These are phyloP conservation scores for Gadopsis bispinosus DNA, from an alignment of 2,797 vertebrate species.

Conservation along the genomic window DNA sequence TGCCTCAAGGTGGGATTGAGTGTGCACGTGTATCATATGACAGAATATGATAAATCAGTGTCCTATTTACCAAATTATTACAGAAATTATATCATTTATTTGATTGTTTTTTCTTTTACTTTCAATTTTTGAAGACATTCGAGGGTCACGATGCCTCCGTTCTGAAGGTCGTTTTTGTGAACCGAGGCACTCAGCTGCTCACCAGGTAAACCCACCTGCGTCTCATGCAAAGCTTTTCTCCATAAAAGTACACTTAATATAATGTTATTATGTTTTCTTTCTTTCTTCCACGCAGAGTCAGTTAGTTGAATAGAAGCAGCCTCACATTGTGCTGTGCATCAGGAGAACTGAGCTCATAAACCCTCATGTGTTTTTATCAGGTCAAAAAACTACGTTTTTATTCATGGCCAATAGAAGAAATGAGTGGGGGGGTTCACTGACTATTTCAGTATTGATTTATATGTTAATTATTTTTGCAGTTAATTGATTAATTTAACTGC, in stretches of 20 bases:
- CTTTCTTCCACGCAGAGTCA: not conserved
- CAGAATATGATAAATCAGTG: not conserved
- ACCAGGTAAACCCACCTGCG: conserved; percentile 85
- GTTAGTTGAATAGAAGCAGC: not conserved
- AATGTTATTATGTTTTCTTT: not conserved
- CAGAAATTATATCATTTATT: not conserved
- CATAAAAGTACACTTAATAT: not conserved
- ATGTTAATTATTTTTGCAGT: not conserved
- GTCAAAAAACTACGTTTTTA: no score
- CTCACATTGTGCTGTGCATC: not conserved
- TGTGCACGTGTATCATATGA: not conserved
- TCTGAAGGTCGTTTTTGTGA: conserved; percentile 93
- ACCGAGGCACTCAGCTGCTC: conserved; percentile 92
- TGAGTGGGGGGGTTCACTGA: no score
- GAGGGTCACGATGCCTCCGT: conserved; percentile 97
- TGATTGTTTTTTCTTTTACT: not conserved
- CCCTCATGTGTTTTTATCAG: no score
- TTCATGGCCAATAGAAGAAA: no score
- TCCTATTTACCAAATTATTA: not conserved
- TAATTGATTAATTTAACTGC: no score
- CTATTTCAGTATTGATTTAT: not conserved
- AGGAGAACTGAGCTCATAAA: not conserved
- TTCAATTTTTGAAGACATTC: conserved; percentile 87
- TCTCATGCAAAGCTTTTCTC: not conserved
- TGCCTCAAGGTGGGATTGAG: conserved; percentile 91